Percentiles rank a stretch among this genome's conserved stretches.
Evolutionary conservation across 2,113 vertebrate genomes (phyloP).

Genomic region (Promerops cafer): DNA sequence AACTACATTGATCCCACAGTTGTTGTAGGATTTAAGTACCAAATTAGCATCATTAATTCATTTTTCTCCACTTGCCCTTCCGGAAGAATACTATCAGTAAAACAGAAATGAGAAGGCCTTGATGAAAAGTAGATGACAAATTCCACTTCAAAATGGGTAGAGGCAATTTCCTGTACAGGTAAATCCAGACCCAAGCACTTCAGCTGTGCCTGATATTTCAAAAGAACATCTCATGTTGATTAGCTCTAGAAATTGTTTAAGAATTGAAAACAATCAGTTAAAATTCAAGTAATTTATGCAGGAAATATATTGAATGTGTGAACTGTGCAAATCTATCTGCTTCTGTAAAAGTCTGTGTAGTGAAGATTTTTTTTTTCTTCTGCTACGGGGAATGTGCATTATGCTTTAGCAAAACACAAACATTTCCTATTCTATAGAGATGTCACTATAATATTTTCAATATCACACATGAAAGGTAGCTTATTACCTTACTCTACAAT

Average conservation of each 20-base stretch:
- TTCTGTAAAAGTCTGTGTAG: background rate
- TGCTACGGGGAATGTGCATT: background rate
- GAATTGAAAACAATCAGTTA: background rate
- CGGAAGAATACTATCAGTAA: background rate
- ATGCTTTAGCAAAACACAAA: background rate
- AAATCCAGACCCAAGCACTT: background rate
- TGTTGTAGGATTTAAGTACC: background rate
- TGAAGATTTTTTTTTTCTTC: background rate
- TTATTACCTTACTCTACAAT: background rate
- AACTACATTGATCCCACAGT: background rate
- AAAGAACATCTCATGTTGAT: background rate
- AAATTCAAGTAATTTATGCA: background rate
- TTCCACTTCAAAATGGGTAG: constrained; percentile 1
- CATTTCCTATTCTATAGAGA: background rate
- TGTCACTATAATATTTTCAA: background rate
- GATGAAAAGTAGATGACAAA: constrained; percentile 33
- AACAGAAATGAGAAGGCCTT: background rate
- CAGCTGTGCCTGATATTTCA: background rate
- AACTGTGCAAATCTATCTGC: background rate
- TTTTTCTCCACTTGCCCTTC: background rate
- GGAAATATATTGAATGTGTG: background rate
- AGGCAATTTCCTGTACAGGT: constrained; percentile 4
- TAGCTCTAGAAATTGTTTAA: background rate
- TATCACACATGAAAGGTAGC: background rate
- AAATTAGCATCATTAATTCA: background rate